Evolutionary conservation across 2,113 vertebrate genomes (phyloP).

Genomic region (Cichladusa arquata): DNA sequence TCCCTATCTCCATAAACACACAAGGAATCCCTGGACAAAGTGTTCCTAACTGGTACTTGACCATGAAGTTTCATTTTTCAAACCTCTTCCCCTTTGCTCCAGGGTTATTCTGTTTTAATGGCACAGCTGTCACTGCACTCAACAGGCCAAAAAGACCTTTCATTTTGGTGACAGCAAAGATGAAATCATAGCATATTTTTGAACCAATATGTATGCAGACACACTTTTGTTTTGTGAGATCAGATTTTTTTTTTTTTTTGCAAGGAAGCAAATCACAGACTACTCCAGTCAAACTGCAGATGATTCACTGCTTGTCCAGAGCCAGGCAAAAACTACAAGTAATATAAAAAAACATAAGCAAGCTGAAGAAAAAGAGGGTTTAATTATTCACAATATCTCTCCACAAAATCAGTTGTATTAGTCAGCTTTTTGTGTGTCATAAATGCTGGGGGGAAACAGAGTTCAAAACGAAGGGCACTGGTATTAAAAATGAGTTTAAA

Average conservation of each 20-base stretch:
- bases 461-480: neutral
- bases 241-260: neutral
- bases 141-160: neutral
- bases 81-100: neutral
- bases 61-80: neutral
- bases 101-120: neutral
- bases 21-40: neutral
- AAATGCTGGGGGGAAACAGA: neutral
- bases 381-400: neutral
- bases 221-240: neutral
- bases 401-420: neutral
- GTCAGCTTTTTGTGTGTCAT: neutral
- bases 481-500: neutral
- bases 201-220: neutral
- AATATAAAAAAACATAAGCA: neutral
- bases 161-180: neutral
- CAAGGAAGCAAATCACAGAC: neutral
- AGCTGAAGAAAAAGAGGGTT: neutral
- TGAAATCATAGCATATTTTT: neutral
- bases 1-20: neutral
- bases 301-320: neutral
- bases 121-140: neutral
- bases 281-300: neutral
- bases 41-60: neutral
- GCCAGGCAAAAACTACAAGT: neutral